Conservation (phyloP, 2,113 vertebrate species). For the Tetraodon nigroviridis region DNA sequence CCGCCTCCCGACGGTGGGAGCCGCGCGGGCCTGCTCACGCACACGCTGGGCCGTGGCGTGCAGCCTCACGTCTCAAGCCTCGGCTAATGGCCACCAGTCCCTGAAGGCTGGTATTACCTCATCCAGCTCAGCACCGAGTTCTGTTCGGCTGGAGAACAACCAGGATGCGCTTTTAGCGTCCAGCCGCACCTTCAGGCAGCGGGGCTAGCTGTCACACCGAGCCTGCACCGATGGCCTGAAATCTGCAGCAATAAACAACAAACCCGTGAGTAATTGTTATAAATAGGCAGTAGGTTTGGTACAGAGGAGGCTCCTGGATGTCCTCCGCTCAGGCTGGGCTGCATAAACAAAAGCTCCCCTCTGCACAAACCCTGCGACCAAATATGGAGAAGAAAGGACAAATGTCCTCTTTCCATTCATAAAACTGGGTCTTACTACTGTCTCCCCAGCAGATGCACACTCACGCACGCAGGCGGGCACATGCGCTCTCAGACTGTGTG, state of each 20-base stretch:
- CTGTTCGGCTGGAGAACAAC: conserved; percentile 1
- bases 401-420: conserved; percentile 70
- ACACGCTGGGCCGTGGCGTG: conserved; percentile 5
- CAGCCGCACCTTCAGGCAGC: conserved; percentile 10
- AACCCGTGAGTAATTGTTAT: conserved; percentile 27
- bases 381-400: conserved; percentile 75
- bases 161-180: conserved; percentile 16
- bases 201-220: conserved; percentile 20
- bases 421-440: conserved; percentile 55
- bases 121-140: neutral
- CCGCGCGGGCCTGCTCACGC: conserved; percentile 34
- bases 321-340: conserved; percentile 38
- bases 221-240: conserved; percentile 15
- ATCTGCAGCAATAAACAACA: conserved; percentile 30
- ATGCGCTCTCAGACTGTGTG: conserved; percentile 15
- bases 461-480: conserved; percentile 6
- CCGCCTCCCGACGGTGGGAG: conserved; percentile 47
- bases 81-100: conserved; percentile 4
- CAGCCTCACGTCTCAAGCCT: conserved; percentile 1
- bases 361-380: conserved; percentile 61
- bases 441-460: conserved; percentile 18
- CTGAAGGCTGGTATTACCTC: conserved; percentile 9
- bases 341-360: conserved; percentile 61
- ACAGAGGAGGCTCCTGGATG: conserved; percentile 29
- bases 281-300: conserved; percentile 30